These are phyloP conservation scores for Heliangelus exortis DNA, from an alignment of 2,797 vertebrate genomes.

Conservation along the genomic window DNA sequence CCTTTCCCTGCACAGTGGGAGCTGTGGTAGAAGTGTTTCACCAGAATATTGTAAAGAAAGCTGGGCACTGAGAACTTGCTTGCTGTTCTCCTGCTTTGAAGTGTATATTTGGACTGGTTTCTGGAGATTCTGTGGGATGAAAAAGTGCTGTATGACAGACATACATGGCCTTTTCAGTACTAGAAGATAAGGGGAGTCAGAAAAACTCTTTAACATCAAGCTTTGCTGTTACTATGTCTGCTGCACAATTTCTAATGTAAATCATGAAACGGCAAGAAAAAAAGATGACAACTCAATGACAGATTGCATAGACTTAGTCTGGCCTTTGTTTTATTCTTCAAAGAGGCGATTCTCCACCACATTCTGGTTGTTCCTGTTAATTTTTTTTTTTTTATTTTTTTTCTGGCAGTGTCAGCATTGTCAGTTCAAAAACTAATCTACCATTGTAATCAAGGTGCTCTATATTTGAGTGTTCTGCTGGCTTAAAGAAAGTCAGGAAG, in stretches of 20 bases:
- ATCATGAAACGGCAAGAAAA: not conserved
- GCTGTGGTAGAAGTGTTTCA: not conserved
- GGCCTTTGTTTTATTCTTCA: not conserved
- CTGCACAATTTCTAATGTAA: not conserved
- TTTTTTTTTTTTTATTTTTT: not conserved
- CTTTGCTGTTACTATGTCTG: not conserved
- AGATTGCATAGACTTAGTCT: not conserved
- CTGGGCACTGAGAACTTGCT: not conserved
- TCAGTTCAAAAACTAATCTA: not conserved
- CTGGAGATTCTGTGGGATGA: not conserved
- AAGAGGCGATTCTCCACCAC: not conserved
- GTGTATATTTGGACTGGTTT: not conserved
- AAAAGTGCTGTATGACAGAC: not conserved
- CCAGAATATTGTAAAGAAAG: not conserved
- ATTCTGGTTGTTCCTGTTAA: not conserved
- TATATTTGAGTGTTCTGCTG: not conserved
- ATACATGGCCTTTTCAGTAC: not conserved
- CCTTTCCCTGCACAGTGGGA: not conserved
- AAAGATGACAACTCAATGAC: not conserved
- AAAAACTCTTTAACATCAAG: not conserved
- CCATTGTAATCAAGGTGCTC: not conserved
- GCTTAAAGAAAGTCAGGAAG: not conserved
- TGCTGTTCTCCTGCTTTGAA: not conserved
- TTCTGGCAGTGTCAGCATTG: not conserved
- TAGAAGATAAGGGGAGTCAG: not conserved